phyloP scores from a whole-genome alignment of 2,888 invertebrate species.

The Cheilosia vernalis region DNA sequence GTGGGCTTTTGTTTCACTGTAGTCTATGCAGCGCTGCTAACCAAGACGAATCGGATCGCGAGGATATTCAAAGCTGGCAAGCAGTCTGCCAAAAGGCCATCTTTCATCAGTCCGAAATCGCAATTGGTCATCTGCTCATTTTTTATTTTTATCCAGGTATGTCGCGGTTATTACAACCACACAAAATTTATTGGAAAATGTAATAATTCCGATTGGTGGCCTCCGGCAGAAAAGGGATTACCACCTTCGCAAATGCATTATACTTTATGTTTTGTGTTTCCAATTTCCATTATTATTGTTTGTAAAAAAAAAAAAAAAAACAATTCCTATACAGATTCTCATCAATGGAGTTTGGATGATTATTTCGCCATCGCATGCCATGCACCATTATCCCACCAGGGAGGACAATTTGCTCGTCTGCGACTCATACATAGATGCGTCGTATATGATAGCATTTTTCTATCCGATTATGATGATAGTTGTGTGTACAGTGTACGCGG shows the following conservation, averaged over 20 bases:
- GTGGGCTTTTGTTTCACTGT: constrained; percentile 98
- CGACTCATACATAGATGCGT: constrained; percentile 95
- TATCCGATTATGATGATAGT: constrained; percentile 96
- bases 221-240: too few relatives aligned
- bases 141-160: constrained; percentile 94
- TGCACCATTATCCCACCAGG: constrained; percentile 94
- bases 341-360: constrained; percentile 97
- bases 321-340: constrained; percentile 86
- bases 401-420: constrained; percentile 97
- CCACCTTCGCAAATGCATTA: background rate
- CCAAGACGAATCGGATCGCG: constrained; percentile 98
- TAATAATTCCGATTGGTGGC: too few relatives aligned
- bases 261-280: background rate
- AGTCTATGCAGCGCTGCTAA: constrained; percentile 97
- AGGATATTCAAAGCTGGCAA: constrained; percentile 98
- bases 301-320: constrained; percentile 11
- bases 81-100: constrained; percentile 95
- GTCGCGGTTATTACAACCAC: background rate
- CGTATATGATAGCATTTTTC: constrained; percentile 96
- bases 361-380: constrained; percentile 94
- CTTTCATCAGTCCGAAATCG: constrained; percentile 95
- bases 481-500: constrained; percentile 97
- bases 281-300: background rate
- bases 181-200: too few relatives aligned
- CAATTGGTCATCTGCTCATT: constrained; percentile 95